Conservation (phyloP, 1,140 invertebrate genomes). For the Antheraea pernyi region DNA sequence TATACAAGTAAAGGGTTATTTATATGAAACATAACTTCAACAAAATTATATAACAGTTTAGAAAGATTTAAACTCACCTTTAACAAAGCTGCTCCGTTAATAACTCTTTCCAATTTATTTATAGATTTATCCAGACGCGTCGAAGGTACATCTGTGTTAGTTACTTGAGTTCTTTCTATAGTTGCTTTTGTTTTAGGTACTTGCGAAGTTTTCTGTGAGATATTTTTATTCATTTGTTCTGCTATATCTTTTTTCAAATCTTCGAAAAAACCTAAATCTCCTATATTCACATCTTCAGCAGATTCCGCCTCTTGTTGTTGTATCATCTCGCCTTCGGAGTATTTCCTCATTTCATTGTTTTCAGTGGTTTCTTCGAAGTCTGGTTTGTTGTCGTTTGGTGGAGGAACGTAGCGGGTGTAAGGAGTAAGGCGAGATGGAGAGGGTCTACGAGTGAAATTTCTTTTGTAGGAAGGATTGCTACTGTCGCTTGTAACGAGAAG, state of each 20-base stretch:
- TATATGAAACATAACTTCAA: no score
- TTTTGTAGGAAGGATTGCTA: constrained; percentile 45
- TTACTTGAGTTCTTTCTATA: not conserved
- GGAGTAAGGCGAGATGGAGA: constrained; percentile 55
- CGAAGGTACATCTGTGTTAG: constrained; percentile 3
- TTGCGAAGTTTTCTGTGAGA: constrained; percentile 4
- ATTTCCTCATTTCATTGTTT: not conserved
- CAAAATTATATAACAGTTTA: no score
- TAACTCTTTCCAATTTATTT: constrained; percentile 49
- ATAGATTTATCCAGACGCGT: constrained; percentile 43
- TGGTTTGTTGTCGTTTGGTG: constrained; percentile 10
- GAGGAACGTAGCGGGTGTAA: constrained; percentile 36
- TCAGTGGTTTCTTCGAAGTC: not conserved
- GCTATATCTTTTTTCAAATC: constrained; percentile 30
- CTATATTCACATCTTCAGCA: constrained; percentile 29
- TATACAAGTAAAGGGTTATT: no score
- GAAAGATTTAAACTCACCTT: constrained; percentile 33
- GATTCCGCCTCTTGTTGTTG: constrained; percentile 15
- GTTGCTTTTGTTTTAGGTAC: not conserved
- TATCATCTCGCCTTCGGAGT: not conserved
- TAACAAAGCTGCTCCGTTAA: constrained; percentile 50
- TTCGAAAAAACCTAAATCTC: constrained; percentile 32
- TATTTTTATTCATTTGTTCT: not conserved
- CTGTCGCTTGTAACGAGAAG: constrained; percentile 66
- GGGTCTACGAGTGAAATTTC: constrained; percentile 61